Evolutionary conservation across 2,797 vertebrate species (phyloP).

Genomic region (Distichodus sexfasciatus): DNA sequence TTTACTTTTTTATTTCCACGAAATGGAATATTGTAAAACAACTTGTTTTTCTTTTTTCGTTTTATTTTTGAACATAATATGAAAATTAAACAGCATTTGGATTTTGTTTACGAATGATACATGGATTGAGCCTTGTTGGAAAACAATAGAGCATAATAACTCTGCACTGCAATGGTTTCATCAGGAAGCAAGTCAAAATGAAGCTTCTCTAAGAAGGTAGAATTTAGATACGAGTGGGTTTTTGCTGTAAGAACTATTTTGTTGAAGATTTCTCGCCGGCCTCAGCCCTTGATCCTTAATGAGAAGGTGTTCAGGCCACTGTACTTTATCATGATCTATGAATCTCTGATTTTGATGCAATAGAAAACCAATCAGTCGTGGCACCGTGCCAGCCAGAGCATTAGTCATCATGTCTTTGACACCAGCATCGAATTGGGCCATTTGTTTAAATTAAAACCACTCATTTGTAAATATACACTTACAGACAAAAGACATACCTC

Average conservation of each 20-base stretch:
- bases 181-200: too few species aligned
- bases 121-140: too few species aligned
- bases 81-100: too few species aligned
- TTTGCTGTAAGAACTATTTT: conserved; percentile 51
- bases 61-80: too few species aligned
- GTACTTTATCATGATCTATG: conserved; percentile 82
- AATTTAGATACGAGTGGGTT: too few species aligned
- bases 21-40: too few species aligned
- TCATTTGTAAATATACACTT: conserved; percentile 81
- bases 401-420: conserved; percentile 84
- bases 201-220: too few species aligned
- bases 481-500: conserved; percentile 64
- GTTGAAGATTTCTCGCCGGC: conserved; percentile 49
- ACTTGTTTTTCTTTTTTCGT: too few species aligned
- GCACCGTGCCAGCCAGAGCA: conserved; percentile 73
- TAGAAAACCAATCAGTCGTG: conserved; percentile 82
- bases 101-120: too few species aligned
- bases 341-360: conserved; percentile 81
- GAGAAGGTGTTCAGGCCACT: conserved; percentile 65
- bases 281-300: conserved; percentile 67
- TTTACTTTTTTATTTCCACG: too few species aligned
- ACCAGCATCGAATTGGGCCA: conserved; percentile 71
- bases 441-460: conserved; percentile 82
- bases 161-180: too few species aligned
- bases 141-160: too few species aligned